phyloP scores from a whole-genome alignment of 2,888 invertebrate genomes.

The Rotaria sp. region DNA sequence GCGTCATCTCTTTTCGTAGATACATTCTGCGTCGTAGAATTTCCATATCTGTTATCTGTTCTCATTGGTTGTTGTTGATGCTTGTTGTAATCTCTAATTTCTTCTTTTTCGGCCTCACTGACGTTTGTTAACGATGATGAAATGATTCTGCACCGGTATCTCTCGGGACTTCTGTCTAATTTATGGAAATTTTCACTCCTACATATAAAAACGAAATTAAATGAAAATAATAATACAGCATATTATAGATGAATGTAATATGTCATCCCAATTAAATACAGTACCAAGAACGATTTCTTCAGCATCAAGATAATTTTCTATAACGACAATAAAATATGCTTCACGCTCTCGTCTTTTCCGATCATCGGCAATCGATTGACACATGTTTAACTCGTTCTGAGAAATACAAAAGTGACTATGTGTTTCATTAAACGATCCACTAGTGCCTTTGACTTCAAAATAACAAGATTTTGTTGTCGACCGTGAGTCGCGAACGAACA shows the following conservation, averaged over 20 bases:
- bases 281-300: slow-evolving; percentile 7
- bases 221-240: too few relatives aligned
- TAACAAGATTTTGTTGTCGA: neutral
- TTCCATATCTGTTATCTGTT: neutral
- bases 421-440: neutral
- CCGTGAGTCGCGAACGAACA: neutral
- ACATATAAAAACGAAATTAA: too few relatives aligned
- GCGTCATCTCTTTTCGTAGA: neutral
- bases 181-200: too few relatives aligned
- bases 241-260: too few relatives aligned
- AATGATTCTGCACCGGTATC: too few relatives aligned
- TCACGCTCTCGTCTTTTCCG: neutral
- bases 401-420: slow-evolving; percentile 28
- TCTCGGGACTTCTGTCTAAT: too few relatives aligned
- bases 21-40: neutral
- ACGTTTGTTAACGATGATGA: neutral
- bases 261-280: slow-evolving; percentile 17
- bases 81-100: neutral
- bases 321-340: slow-evolving; percentile 29
- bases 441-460: slow-evolving; percentile 35
- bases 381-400: slow-evolving; percentile 29
- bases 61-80: neutral
- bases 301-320: slow-evolving; percentile 23
- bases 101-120: neutral
- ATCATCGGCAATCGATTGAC: neutral